A percentile compares a stretch with the other conserved stretches of the same genome.
phyloP scores from a whole-genome alignment of 2,888 invertebrate species.

The Caradrina clavipalpis region DNA sequence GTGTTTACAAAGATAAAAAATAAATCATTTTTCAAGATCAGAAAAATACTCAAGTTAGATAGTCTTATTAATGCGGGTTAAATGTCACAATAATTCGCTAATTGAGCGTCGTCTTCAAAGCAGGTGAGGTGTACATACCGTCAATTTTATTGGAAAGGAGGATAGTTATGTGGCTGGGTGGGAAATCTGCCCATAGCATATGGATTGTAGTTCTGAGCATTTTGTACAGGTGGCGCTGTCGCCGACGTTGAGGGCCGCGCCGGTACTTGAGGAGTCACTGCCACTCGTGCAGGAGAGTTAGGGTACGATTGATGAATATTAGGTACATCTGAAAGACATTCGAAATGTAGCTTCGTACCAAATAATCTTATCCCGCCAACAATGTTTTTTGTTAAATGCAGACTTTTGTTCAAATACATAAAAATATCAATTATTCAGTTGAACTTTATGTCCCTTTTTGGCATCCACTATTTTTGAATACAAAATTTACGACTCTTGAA shows the following conservation, averaged over 20 bases:
- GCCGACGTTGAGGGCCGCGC: constrained; percentile 38
- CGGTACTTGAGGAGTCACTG: constrained; percentile 34
- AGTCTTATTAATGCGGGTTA: constrained; percentile 14
- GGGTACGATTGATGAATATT: constrained; percentile 39
- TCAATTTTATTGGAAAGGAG: constrained; percentile 63
- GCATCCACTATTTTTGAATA: too few species aligned
- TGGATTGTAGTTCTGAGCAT: constrained; percentile 38
- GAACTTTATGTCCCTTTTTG: too few species aligned
- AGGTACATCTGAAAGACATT: constrained; percentile 40
- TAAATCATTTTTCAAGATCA: background rate
- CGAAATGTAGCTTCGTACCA: constrained; percentile 1
- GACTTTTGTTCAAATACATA: too few species aligned
- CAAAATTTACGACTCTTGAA: too few species aligned
- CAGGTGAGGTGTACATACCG: constrained; percentile 55
- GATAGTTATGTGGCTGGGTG: constrained; percentile 60
- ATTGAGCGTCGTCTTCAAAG: constrained; percentile 10
- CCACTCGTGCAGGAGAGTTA: constrained; percentile 34
- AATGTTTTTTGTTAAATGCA: too few species aligned
- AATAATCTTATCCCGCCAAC: too few species aligned
- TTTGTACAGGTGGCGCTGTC: constrained; percentile 34
- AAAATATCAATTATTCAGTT: too few species aligned
- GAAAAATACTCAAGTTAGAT: constrained; percentile 9
- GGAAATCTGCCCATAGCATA: constrained; percentile 63
- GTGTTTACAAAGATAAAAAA: background rate
- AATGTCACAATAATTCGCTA: constrained; percentile 32